Evolutionary conservation across 2,888 invertebrate genomes (phyloP).

Genomic region (Drosophila helvetica): DNA sequence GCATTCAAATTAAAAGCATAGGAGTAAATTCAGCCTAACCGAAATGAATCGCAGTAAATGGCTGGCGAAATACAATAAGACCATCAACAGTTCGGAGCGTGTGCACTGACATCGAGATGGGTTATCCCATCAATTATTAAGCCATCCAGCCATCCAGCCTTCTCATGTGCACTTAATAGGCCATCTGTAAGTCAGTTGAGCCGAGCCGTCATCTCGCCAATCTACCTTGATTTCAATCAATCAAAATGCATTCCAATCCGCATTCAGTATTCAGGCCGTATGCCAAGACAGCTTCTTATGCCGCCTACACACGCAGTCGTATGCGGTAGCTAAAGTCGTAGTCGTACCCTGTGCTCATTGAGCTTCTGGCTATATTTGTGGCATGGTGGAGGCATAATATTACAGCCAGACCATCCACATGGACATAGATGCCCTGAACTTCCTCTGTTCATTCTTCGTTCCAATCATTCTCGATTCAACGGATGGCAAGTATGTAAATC

Average conservation of each 20-base stretch:
- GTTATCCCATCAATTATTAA: constrained; percentile 27
- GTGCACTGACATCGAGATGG: background rate
- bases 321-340: too few relatives aligned
- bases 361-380: too few relatives aligned
- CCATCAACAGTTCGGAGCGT: too few relatives aligned
- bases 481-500: too few relatives aligned
- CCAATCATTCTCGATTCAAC: too few relatives aligned
- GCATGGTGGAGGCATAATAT: background rate
- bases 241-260: constrained; percentile 48
- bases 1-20: too few relatives aligned
- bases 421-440: background rate
- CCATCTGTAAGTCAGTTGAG: background rate
- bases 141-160: background rate
- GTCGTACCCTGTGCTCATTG: too few relatives aligned
- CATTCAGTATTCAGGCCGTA: constrained; percentile 3
- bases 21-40: too few relatives aligned
- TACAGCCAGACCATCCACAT: background rate
- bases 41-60: too few relatives aligned
- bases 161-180: background rate
- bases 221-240: constrained; percentile 44
- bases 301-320: too few relatives aligned
- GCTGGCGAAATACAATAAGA: too few relatives aligned
- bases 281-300: background rate
- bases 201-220: background rate
- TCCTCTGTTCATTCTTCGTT: too few relatives aligned